Conservation (phyloP, 2,888 invertebrate species). For the Drosophila melanosoma region DNA sequence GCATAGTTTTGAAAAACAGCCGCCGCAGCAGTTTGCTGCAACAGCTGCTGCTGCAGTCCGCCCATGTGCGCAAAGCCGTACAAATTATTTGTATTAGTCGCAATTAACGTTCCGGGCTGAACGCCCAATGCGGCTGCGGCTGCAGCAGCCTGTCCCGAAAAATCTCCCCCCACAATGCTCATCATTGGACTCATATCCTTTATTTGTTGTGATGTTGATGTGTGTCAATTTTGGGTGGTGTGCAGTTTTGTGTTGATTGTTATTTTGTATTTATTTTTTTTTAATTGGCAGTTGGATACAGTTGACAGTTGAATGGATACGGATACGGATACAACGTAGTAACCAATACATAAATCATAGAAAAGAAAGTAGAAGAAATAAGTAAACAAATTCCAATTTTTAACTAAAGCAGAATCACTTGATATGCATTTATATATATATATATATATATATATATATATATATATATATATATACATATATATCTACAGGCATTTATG, state of each 20-base stretch:
- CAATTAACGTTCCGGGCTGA: slow-evolving; percentile 81
- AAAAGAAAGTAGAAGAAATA: slow-evolving; percentile 82
- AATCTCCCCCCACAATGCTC: slow-evolving; percentile 85
- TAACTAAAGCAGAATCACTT: slow-evolving; percentile 68
- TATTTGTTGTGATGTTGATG: slow-evolving; percentile 37
- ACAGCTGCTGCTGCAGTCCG: slow-evolving; percentile 83
- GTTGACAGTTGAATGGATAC: slow-evolving; percentile 61
- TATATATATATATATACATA: neutral
- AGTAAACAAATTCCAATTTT: slow-evolving; percentile 76
- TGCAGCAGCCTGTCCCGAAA: slow-evolving; percentile 83
- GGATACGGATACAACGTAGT: slow-evolving; percentile 65
- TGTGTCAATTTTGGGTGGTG: slow-evolving; percentile 32
- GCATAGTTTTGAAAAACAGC: slow-evolving; percentile 83
- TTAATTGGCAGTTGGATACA: slow-evolving; percentile 60
- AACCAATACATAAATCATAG: slow-evolving; percentile 80
- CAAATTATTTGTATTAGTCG: slow-evolving; percentile 82
- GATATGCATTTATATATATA: slow-evolving; percentile 13
- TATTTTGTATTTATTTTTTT: slow-evolving; percentile 30
- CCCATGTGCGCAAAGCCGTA: slow-evolving; percentile 84
- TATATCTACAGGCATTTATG: neutral
- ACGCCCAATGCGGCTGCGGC: slow-evolving; percentile 82
- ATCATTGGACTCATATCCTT: slow-evolving; percentile 85
- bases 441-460: slow-evolving; percentile 8
- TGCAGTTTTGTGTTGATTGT: slow-evolving; percentile 48
- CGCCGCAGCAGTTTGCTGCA: slow-evolving; percentile 83